A percentile compares a stretch with the other conserved stretches of the same genome.
Evolutionary conservation across 2,113 vertebrate species (phyloP).

Genomic region (Nycticryphes semicollaris): DNA sequence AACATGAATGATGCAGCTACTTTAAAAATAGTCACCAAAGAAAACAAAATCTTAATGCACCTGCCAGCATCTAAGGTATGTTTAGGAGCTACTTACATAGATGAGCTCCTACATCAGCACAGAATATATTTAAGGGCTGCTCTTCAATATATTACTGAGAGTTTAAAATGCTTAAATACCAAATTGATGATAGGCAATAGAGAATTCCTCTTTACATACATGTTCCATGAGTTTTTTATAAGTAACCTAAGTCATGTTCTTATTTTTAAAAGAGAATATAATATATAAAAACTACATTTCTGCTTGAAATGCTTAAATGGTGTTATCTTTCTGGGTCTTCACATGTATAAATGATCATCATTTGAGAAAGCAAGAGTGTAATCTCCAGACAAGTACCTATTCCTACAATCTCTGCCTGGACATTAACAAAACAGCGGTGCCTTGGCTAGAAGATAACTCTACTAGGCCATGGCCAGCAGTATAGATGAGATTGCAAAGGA

Average conservation of each 20-base stretch:
- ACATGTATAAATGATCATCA: neutral
- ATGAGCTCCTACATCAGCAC: neutral
- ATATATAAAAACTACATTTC: neutral
- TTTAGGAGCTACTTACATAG: neutral
- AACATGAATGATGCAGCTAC: neutral
- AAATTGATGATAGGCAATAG: neutral
- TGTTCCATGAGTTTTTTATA: neutral
- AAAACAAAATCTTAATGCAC: neutral
- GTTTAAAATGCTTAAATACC: neutral
- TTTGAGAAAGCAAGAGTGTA: neutral
- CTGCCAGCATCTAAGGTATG: neutral
- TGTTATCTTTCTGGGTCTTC: neutral
- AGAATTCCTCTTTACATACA: neutral
- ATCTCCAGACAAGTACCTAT: neutral
- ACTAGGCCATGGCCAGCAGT: neutral
- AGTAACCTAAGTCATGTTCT: neutral
- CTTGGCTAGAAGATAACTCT: neutral
- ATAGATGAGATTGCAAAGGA: neutral
- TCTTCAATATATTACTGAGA: neutral
- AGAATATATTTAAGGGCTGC: neutral
- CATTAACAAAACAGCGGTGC: neutral
- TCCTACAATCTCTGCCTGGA: neutral
- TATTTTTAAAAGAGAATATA: neutral
- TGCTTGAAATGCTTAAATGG: neutral
- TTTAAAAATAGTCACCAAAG: neutral